Evolutionary conservation across 2,797 vertebrate genomes (phyloP).

Genomic region (Stomatorhinus walkeri): DNA sequence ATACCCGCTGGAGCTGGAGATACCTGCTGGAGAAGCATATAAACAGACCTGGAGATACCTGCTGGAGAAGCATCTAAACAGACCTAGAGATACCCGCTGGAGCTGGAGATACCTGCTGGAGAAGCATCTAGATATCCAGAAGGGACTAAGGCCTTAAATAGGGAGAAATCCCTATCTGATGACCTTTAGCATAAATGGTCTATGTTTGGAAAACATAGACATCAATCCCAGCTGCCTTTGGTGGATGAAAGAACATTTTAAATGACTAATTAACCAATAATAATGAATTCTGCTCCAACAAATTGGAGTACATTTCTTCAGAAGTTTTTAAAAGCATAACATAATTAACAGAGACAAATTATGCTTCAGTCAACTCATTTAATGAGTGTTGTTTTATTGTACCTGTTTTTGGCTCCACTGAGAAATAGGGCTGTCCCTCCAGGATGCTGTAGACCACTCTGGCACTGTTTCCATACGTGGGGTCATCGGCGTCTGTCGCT

Average conservation of each 20-base stretch:
- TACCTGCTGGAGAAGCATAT: not conserved
- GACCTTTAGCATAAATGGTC: not conserved
- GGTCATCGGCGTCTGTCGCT: constrained; percentile 83
- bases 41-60: not conserved
- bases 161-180: not conserved
- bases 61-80: not conserved
- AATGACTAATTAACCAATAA: not conserved
- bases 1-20: not conserved
- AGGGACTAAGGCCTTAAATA: not conserved
- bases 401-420: constrained; percentile 87
- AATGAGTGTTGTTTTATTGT: constrained; percentile 22
- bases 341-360: not conserved
- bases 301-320: not conserved
- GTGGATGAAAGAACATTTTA: not conserved
- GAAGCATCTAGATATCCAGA: not conserved
- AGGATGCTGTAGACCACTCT: constrained; percentile 81
- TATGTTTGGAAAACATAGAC: not conserved
- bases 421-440: constrained; percentile 82
- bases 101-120: not conserved
- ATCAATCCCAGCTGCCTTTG: not conserved
- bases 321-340: constrained; percentile 3
- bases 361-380: not conserved
- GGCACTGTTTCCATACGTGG: constrained; percentile 84
- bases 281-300: not conserved
- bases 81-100: not conserved